These are phyloP conservation scores for Hyphantria cunea DNA, from an alignment of 1,140 invertebrate genomes.

Conservation along the genomic window DNA sequence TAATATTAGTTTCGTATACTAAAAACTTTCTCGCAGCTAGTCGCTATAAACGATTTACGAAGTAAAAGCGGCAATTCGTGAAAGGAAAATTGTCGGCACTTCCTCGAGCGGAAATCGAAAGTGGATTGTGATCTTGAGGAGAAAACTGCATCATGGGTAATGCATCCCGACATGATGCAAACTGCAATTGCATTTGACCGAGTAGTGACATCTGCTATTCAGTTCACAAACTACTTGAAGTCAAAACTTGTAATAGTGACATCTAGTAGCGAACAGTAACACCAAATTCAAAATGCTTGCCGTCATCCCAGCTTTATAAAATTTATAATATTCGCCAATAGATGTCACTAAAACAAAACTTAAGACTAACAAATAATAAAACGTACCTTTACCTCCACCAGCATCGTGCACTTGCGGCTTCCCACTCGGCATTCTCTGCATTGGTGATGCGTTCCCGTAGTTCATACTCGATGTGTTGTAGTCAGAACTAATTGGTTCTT, in stretches of 20 bases:
- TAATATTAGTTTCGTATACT: background rate
- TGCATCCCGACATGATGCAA: conserved; percentile 18
- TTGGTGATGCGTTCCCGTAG: conserved; percentile 75
- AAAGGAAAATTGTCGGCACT: conserved; percentile 74
- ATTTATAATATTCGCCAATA: conserved; percentile 38
- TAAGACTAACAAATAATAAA: conserved; percentile 46
- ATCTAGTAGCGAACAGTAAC: conserved; percentile 38
- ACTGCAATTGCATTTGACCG: conserved; percentile 10
- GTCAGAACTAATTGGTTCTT: conserved; percentile 77
- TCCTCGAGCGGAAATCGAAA: conserved; percentile 78
- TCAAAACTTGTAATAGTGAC: conserved; percentile 28
- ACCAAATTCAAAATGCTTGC: background rate
- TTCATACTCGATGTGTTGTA: conserved; percentile 78
- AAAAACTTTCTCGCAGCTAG: conserved; percentile 58
- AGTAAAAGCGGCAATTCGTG: conserved; percentile 67
- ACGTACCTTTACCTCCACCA: conserved; percentile 80
- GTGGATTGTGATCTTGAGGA: conserved; percentile 60
- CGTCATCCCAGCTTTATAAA: conserved; percentile 36
- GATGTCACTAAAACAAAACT: conserved; percentile 28
- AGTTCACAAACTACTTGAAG: conserved; percentile 11
- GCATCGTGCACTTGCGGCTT: conserved; percentile 77
- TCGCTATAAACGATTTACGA: conserved; percentile 27
- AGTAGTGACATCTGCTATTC: conserved; percentile 48
- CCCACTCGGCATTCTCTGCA: conserved; percentile 79
- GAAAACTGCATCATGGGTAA: conserved; percentile 59